Conservation (phyloP, 2,797 vertebrate genomes). For the Neoniphon sammara region DNA sequence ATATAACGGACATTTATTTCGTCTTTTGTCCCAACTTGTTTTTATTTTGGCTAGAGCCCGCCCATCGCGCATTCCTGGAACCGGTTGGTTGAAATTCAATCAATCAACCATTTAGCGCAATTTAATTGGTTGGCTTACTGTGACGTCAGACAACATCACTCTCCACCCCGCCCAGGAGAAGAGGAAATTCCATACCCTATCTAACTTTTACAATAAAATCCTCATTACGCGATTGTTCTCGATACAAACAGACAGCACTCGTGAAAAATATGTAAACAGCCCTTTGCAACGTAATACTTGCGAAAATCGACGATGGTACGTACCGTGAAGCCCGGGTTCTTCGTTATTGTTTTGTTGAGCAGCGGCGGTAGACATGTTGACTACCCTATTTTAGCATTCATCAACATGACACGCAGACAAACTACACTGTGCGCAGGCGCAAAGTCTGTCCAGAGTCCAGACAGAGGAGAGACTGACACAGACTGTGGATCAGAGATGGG, state of each 20-base stretch:
- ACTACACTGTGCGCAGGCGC: conserved; percentile 71
- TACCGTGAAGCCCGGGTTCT: conserved; percentile 85
- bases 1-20: conserved; percentile 39
- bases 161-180: conserved; percentile 65
- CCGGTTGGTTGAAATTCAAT: conserved; percentile 63
- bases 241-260: not conserved
- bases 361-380: conserved; percentile 85
- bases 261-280: not conserved
- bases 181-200: conserved; percentile 77
- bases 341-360: conserved; percentile 85
- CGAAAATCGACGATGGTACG: conserved; percentile 12
- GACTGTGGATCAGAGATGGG: not conserved
- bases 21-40: conserved; percentile 79
- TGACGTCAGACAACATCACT: conserved; percentile 59
- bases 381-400: conserved; percentile 71
- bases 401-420: conserved; percentile 73
- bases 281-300: not conserved
- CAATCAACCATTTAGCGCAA: conserved; percentile 59
- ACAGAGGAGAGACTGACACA: not conserved
- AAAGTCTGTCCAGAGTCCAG: conserved; percentile 5
- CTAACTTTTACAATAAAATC: conserved; percentile 76
- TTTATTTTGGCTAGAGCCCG: conserved; percentile 72
- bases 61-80: conserved; percentile 37
- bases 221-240: not conserved
- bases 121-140: conserved; percentile 58